These are phyloP conservation scores for Nibea albiflora DNA, from an alignment of 2,113 vertebrate species.

Conservation along the genomic window DNA sequence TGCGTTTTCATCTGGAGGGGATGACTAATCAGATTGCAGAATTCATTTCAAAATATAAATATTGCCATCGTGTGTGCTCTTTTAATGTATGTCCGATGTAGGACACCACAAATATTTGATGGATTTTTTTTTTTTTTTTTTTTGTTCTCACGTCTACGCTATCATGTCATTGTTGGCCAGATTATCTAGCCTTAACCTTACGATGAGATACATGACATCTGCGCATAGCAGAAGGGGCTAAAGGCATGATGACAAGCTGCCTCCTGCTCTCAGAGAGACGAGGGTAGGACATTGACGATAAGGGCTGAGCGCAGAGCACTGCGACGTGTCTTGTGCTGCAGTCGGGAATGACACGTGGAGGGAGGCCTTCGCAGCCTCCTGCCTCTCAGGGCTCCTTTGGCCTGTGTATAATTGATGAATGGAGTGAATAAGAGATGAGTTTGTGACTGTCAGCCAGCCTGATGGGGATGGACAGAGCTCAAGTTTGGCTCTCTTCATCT, in stretches of 20 bases:
- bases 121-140: neutral
- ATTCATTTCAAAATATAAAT: slow-evolving; percentile 15
- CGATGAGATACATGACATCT: slow-evolving; percentile 52
- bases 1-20: slow-evolving; percentile 10
- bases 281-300: slow-evolving; percentile 44
- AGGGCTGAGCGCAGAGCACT: slow-evolving; percentile 35
- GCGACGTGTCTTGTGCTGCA: slow-evolving; percentile 40
- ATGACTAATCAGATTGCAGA: slow-evolving; percentile 28
- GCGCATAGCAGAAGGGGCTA: slow-evolving; percentile 32
- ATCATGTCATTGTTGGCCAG: slow-evolving; percentile 13
- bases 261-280: slow-evolving; percentile 61
- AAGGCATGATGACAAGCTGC: slow-evolving; percentile 66
- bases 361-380: slow-evolving; percentile 53
- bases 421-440: slow-evolving; percentile 81
- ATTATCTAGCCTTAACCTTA: slow-evolving; percentile 30
- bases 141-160: neutral
- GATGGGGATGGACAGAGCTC: slow-evolving; percentile 78
- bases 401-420: slow-evolving; percentile 82
- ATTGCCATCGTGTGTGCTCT: slow-evolving; percentile 9
- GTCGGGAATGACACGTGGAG: slow-evolving; percentile 41
- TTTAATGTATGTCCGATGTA: slow-evolving; percentile 2
- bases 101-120: neutral
- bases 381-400: slow-evolving; percentile 81
- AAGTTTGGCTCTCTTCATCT: slow-evolving; percentile 77
- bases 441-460: slow-evolving; percentile 78